Evolutionary conservation across 1,140 invertebrate species (phyloP), one percentile per base, ranked within the genome.

Genomic region (Mylabris phalerata): DNA sequence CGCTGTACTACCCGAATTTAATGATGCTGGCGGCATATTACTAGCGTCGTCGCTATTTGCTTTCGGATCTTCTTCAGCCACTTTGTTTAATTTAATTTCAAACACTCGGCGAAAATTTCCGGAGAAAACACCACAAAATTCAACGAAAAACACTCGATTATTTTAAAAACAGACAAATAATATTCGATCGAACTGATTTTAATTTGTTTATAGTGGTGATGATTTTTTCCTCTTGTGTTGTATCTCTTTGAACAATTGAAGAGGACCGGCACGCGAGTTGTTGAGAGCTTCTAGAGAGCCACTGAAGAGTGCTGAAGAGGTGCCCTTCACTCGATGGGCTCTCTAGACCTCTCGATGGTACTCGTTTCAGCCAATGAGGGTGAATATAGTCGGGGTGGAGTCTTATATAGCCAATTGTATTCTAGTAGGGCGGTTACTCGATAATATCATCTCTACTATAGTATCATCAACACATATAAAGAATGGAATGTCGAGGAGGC

Each of bases 281-380:
- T 68, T 64, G 65, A 67, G 67, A 70, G 62, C 60, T 64, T 65
- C 66, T 73, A 65, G 69, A 71, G 69, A 68, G 67, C 54, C 67
- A 71, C 70, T 73, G 71, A 71, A 72, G 70, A 69, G 69, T 57
- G 61, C 64, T 71, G 63, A 68, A 71, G 68, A 71, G 68, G 60
- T 60, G 61, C 64, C 67, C 69, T 70, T 66, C 64, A 69, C 60
- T 71, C 59, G 66, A 69, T 61, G 63, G 63, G 65, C 63, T 61
- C 64, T 67, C 60, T 63, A 68, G 66, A 59, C 61, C 67, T 69
- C 69, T 65, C 63, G 57, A 65, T 51, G 55, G 57, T 63, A 67
- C 65, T 68, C 61, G 54, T 51, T 44, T n/a, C 61, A 32, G 56
- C 70, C 71, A 71, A 73, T 71, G 9, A 50, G 39, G 19, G 48